phyloP scores from a whole-genome alignment of 2,113 vertebrate genomes.

The Ailurus styani region DNA sequence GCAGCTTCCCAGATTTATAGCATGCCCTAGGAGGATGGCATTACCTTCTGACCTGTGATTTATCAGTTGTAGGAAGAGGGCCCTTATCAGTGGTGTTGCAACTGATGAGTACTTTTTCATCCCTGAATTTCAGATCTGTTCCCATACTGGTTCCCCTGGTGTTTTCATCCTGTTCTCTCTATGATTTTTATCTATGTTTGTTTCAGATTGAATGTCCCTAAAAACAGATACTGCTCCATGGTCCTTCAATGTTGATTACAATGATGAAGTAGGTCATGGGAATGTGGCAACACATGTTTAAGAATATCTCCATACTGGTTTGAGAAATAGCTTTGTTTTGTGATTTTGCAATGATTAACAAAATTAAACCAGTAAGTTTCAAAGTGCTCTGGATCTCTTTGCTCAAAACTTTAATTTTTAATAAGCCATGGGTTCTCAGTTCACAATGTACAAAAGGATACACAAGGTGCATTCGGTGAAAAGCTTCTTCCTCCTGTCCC shows the following conservation, averaged over 20 bases:
- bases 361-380: background rate
- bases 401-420: background rate
- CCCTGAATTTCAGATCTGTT: background rate
- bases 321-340: conserved; percentile 30
- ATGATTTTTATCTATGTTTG: background rate
- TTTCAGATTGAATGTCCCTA: background rate
- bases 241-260: background rate
- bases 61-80: background rate
- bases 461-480: background rate
- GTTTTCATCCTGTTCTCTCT: background rate
- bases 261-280: background rate
- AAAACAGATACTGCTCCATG: background rate
- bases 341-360: background rate
- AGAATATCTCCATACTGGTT: background rate
- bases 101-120: background rate
- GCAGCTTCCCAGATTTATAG: background rate
- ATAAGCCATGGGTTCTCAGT: background rate
- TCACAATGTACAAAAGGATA: background rate
- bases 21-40: background rate
- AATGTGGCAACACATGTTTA: background rate
- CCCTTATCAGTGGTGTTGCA: background rate
- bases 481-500: background rate
- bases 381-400: background rate
- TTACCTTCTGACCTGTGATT: background rate
- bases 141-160: background rate